Evolutionary conservation across 2,797 vertebrate species (phyloP), one percentile per base, ranked within the genome.

Genomic region (Hydrolagus colliei): DNA sequence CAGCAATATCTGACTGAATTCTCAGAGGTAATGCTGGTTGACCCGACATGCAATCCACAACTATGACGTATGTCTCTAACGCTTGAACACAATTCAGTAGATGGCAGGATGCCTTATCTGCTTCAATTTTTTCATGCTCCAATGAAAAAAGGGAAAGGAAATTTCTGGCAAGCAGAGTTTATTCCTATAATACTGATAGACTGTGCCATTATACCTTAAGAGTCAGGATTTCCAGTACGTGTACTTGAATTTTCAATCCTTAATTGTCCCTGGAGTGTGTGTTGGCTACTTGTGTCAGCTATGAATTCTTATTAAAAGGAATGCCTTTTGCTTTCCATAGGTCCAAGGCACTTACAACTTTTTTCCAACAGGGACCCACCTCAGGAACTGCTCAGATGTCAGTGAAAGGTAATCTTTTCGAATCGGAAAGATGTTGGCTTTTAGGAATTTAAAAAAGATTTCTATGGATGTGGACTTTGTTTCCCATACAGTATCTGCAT

Each of bases 351-450:
- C 79, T 82, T 80, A 80, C 62, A 67, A 27, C 63, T 67, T 82
- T 67, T 82, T 82, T 82, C 63, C 79, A 35, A 82, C 32, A 62
- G 32, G 62, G 22, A 65, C n/a, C 65, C 63, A 32, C 63, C 78
- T 68, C 79, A 35, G 79, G 14, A 82, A 68, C 63, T 16, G 9
- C 63, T 67, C 20, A 82, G 22, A 65, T 67, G 41, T 18, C 35
- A 27, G 77, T 11, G n/a, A 67, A 82, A 68, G 35, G 13, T 68
- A 35, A 67, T 67, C 2, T 67, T 82, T 67, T 68, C 1, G 4
- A 82, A 82, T 82, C 79, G 8, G 41, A 82, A 82, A 9, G 65
- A 82, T 82, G 20, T 82, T 22, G 79, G 8, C 63, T 68, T 73
- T 80, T 68, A 82, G 41, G 22, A 9, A 82, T 68, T 82, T 82